A percentile compares a stretch with the other conserved stretches of the same genome.
phyloP scores from a whole-genome alignment of 2,113 vertebrate genomes.

The Zootoca vivipara region DNA sequence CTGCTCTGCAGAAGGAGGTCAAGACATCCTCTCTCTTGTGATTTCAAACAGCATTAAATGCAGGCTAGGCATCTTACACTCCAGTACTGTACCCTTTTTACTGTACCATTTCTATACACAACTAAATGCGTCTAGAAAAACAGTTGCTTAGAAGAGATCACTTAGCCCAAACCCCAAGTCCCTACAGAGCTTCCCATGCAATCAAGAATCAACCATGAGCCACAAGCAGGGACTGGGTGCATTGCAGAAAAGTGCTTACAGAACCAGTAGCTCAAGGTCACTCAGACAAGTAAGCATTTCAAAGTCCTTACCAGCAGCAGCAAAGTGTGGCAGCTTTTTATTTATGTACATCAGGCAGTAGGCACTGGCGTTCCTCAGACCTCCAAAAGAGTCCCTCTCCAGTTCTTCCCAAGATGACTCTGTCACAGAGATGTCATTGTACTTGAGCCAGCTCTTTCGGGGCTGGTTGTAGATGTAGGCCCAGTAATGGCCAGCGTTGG shows the following conservation, averaged over 20 bases:
- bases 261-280: accelerated
- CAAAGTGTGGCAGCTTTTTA: slow-evolving; percentile 73
- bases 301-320: slow-evolving; percentile 80
- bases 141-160: background rate
- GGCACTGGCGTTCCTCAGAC: slow-evolving; percentile 91
- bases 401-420: slow-evolving; percentile 96
- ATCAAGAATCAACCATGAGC: background rate
- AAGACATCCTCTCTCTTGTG: background rate
- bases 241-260: accelerated
- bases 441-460: slow-evolving; percentile 91
- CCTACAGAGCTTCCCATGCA: background rate
- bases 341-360: slow-evolving; percentile 98
- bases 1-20: background rate
- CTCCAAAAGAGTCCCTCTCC: slow-evolving; percentile 92
- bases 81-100: background rate
- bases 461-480: slow-evolving; percentile 90
- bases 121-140: background rate
- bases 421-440: slow-evolving; percentile 90
- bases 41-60: background rate
- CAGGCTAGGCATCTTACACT: background rate
- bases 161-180: background rate
- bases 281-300: accelerated
- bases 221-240: background rate
- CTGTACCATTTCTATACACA: background rate
- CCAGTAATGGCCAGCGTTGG: slow-evolving; percentile 97